A percentile compares a stretch with the other conserved stretches of the same genome.
phyloP scores from a whole-genome alignment of 2,888 invertebrate genomes.

The Therioaphis trifolii region DNA sequence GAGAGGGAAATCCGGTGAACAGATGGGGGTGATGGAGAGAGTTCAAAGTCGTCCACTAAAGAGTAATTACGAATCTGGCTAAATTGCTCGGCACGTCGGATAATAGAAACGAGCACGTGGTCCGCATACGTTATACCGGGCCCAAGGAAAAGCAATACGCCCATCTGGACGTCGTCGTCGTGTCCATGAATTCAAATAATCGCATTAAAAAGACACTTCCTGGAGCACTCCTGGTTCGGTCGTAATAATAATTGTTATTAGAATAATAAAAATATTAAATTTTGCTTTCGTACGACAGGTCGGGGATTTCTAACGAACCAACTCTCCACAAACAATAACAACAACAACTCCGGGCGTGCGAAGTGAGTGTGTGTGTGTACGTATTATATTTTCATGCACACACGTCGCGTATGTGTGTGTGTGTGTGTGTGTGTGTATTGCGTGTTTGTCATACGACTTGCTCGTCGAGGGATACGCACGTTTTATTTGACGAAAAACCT shows the following conservation, averaged over 20 bases:
- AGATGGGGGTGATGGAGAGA: too few relatives aligned
- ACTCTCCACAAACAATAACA: background rate
- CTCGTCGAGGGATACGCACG: too few relatives aligned
- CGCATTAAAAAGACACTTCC: slow-evolving; percentile 29
- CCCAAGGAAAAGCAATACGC: slow-evolving; percentile 3
- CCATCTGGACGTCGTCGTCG: slow-evolving; percentile 10
- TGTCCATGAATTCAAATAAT: slow-evolving; percentile 47
- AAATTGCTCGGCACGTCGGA: background rate
- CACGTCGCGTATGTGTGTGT: too few relatives aligned
- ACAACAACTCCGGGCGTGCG: background rate
- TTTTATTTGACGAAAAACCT: background rate
- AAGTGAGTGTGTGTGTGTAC: background rate
- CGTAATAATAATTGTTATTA: too few relatives aligned
- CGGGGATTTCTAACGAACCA: background rate
- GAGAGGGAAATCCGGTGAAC: too few relatives aligned
- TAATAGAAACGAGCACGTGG: slow-evolving; percentile 39
- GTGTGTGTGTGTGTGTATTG: too few relatives aligned
- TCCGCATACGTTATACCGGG: slow-evolving; percentile 25
- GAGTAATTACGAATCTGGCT: slow-evolving; percentile 29
- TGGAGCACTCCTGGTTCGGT: background rate
- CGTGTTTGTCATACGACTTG: too few relatives aligned
- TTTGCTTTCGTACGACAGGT: background rate
- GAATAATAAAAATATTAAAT: background rate
- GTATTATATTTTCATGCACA: background rate
- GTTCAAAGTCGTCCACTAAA: too few relatives aligned